A percentile compares a stretch with the other conserved stretches of the same genome.
Conservation (phyloP, 2,113 vertebrate genomes). For the crab-eating macaque (Macaca fascicularis) region DNA sequence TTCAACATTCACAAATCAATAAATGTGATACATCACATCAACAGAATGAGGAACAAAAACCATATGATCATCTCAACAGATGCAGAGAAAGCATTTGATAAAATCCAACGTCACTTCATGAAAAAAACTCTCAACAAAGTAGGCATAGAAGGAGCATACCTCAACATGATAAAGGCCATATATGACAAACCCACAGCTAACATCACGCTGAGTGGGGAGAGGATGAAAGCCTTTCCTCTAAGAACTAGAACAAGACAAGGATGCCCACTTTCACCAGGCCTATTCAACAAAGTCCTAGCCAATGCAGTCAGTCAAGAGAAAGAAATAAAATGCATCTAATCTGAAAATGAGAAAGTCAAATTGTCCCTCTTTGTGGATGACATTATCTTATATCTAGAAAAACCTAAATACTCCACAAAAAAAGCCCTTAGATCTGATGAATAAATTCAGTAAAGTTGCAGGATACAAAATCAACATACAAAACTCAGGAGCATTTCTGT, state of each 20-base stretch:
- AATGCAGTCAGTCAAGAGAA: neutral
- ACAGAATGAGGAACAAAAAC: neutral
- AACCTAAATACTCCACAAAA: neutral
- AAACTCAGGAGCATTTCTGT: neutral
- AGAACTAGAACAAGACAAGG: neutral
- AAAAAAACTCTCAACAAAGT: neutral
- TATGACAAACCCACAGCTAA: neutral
- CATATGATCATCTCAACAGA: neutral
- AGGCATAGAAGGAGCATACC: neutral
- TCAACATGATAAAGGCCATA: neutral
- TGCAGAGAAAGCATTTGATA: neutral
- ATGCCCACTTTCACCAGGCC: neutral
- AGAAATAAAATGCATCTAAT: neutral
- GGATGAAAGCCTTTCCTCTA: neutral
- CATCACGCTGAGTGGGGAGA: neutral
- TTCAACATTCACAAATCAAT: neutral
- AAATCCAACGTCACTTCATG: neutral
- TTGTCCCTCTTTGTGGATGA: neutral
- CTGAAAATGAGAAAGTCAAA: neutral
- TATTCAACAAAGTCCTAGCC: neutral
- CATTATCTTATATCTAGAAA: neutral
- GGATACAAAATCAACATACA: neutral
- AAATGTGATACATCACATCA: neutral
- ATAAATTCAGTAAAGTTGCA: neutral
- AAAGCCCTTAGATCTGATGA: neutral